These are phyloP conservation scores for Macaria notata DNA, from an alignment of 2,888 invertebrate genomes.

Conservation along the genomic window DNA sequence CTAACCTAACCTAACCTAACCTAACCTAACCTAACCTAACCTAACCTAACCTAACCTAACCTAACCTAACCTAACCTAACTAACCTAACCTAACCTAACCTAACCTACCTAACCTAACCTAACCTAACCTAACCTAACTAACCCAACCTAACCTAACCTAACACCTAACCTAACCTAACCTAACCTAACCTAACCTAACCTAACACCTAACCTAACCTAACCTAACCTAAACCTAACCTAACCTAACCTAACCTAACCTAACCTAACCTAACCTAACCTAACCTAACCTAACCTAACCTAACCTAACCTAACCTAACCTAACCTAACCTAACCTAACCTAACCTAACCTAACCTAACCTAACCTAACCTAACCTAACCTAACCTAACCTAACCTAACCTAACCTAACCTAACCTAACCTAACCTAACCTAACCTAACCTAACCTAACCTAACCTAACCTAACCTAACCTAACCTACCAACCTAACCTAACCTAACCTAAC, in stretches of 20 bases:
- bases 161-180: slow-evolving; percentile 28
- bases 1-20: slow-evolving; percentile 31
- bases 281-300: slow-evolving; percentile 31
- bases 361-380: slow-evolving; percentile 36
- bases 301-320: slow-evolving; percentile 38
- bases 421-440: slow-evolving; percentile 32
- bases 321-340: slow-evolving; percentile 36
- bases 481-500: slow-evolving; percentile 32
- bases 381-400: slow-evolving; percentile 37
- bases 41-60: slow-evolving; percentile 30
- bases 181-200: slow-evolving; percentile 31
- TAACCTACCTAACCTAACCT: slow-evolving; percentile 24
- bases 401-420: slow-evolving; percentile 34
- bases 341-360: slow-evolving; percentile 34
- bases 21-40: slow-evolving; percentile 34
- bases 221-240: slow-evolving; percentile 26
- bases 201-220: slow-evolving; percentile 33
- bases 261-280: slow-evolving; percentile 33
- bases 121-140: slow-evolving; percentile 27
- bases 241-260: slow-evolving; percentile 27
- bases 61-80: slow-evolving; percentile 31
- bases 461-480: slow-evolving; percentile 33
- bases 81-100: slow-evolving; percentile 28
- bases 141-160: slow-evolving; percentile 24
- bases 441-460: slow-evolving; percentile 33